Evolutionary conservation across 2,888 invertebrate genomes (phyloP).

Genomic region (Arrhopalites spinosus): DNA sequence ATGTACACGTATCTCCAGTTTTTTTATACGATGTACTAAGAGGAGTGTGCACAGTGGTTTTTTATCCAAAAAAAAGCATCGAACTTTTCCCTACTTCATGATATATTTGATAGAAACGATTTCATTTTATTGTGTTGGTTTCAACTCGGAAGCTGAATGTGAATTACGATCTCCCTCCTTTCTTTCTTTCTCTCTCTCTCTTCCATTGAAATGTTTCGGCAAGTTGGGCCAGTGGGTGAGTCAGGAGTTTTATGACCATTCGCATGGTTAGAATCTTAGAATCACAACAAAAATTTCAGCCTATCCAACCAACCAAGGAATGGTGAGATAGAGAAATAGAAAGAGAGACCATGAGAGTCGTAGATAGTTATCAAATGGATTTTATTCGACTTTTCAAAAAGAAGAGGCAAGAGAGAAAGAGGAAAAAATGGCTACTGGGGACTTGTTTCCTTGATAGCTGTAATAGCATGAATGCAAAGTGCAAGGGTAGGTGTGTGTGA

Average conservation of each 20-base stretch:
- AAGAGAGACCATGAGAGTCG: no score
- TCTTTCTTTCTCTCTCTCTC: background rate
- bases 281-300: background rate
- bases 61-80: background rate
- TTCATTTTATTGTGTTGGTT: constrained; percentile 8
- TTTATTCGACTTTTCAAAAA: background rate
- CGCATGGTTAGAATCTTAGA: background rate
- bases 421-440: background rate
- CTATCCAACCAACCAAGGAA: no score
- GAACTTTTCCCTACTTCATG: background rate
- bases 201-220: background rate
- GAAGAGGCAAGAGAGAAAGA: background rate
- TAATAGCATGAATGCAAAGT: background rate
- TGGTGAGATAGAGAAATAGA: no score
- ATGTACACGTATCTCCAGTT: no score
- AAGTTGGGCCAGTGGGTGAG: background rate
- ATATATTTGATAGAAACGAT: constrained; percentile 3
- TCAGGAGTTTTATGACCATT: background rate
- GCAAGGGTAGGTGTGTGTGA: background rate
- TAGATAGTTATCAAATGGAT: constrained; percentile 4
- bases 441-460: background rate
- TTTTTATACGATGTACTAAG: no score
- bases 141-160: background rate
- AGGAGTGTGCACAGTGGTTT: background rate
- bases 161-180: constrained; percentile 6